These are phyloP conservation scores for Cheilosia soror DNA, from an alignment of 2,888 invertebrate genomes.

Conservation along the genomic window DNA sequence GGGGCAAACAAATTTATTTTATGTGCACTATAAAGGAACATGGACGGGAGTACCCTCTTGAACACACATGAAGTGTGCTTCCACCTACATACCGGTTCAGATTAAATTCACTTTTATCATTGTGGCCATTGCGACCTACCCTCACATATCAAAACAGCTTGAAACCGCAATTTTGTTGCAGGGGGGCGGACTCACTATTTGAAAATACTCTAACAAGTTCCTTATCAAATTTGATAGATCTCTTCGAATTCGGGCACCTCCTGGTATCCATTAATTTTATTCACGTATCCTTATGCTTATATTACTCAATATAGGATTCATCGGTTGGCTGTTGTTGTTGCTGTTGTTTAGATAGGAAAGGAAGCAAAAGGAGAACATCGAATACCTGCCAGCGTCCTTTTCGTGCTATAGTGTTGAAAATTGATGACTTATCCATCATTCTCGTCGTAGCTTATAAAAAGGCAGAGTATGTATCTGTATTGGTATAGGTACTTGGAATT, in stretches of 20 bases:
- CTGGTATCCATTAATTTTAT: slow-evolving; percentile 71
- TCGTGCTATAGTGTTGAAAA: slow-evolving; percentile 37
- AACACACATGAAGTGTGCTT: slow-evolving; percentile 39
- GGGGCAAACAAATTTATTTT: slow-evolving; percentile 71
- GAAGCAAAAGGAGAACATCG: slow-evolving; percentile 28
- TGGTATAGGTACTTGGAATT: slow-evolving; percentile 56
- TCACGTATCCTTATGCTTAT: slow-evolving; percentile 65
- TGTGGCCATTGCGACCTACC: slow-evolving; percentile 43
- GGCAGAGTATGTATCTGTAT: too few relatives aligned
- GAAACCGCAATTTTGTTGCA: slow-evolving; percentile 52
- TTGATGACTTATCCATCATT: slow-evolving; percentile 56
- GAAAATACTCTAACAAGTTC: slow-evolving; percentile 72
- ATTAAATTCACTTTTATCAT: slow-evolving; percentile 71
- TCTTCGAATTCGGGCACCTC: slow-evolving; percentile 52
- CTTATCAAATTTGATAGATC: slow-evolving; percentile 74
- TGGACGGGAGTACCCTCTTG: neutral
- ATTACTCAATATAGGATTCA: too few relatives aligned
- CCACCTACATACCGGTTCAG: slow-evolving; percentile 46
- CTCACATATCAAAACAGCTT: slow-evolving; percentile 58
- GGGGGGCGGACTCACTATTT: slow-evolving; percentile 2
- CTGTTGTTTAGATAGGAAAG: neutral
- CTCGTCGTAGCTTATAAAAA: neutral
- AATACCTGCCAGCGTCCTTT: slow-evolving; percentile 8
- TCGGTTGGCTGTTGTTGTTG: slow-evolving; percentile 2
- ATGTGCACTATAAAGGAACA: slow-evolving; percentile 46